phyloP scores from a whole-genome alignment of 2,113 vertebrate species.

The Scomber japonicus region DNA sequence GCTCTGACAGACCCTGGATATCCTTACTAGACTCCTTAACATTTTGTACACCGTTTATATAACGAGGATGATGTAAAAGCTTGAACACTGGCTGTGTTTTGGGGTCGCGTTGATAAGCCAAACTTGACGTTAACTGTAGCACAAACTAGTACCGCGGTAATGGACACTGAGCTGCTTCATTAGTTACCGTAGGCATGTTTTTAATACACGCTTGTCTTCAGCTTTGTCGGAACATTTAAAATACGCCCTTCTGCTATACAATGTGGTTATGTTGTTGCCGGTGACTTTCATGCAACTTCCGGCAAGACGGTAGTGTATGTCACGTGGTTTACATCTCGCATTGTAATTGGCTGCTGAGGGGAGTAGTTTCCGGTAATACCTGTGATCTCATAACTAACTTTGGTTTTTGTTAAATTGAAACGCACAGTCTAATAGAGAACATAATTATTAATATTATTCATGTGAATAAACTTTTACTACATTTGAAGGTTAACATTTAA shows the following conservation, averaged over 20 bases:
- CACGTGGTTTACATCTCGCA: slow-evolving; percentile 27
- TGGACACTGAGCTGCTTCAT: not conserved
- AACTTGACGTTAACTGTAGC: not conserved
- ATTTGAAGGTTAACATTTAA: no score
- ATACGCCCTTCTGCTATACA: not conserved
- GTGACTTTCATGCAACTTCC: slow-evolving; percentile 69
- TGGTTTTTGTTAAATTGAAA: no score
- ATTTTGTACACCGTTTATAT: slow-evolving; percentile 39
- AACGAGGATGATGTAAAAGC: not conserved
- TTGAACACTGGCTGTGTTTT: not conserved
- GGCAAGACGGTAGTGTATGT: not conserved
- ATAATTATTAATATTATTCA: no score
- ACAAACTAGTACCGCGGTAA: not conserved
- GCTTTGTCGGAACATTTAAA: not conserved
- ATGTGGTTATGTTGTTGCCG: not conserved
- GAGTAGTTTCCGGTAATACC: not conserved
- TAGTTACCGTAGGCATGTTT: not conserved
- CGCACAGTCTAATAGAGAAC: no score
- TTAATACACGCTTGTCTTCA: not conserved
- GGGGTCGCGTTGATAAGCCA: not conserved
- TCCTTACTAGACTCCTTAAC: slow-evolving; percentile 48
- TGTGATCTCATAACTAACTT: not conserved
- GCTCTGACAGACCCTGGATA: slow-evolving; percentile 23
- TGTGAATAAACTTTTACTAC: no score
- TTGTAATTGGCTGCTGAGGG: slow-evolving; percentile 32